Evolutionary conservation across 2,888 invertebrate species (phyloP).

Genomic region (Parasteatoda lunata): DNA sequence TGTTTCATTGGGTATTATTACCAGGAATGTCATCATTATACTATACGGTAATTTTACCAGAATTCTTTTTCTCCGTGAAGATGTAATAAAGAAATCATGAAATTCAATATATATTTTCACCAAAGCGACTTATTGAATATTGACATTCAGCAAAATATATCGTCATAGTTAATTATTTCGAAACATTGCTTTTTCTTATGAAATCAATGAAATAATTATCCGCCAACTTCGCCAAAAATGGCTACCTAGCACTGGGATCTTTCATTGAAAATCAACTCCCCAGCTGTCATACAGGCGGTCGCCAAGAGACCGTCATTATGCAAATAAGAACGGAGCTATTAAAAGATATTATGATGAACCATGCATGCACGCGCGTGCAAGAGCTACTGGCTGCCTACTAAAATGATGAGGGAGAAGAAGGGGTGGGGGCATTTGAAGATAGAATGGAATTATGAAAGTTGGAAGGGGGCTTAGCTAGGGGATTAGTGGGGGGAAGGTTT

Average conservation of each 20-base stretch:
- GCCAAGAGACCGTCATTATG: conserved; percentile 64
- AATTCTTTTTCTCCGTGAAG: no score
- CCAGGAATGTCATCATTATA: no score
- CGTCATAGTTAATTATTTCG: no score
- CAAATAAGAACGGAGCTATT: conserved; percentile 58
- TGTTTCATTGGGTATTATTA: no score
- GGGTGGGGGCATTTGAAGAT: conserved; percentile 1
- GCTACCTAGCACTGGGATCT: neutral
- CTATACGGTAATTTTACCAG: no score
- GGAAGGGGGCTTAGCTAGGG: neutral
- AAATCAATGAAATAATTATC: no score
- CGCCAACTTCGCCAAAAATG: conserved; percentile 24
- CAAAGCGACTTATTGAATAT: no score
- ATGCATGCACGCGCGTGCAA: conserved; percentile 36
- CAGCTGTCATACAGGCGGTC: conserved; percentile 53
- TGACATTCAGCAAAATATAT: no score
- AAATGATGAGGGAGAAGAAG: conserved; percentile 9
- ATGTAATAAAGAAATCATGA: no score
- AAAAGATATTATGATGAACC: conserved; percentile 64
- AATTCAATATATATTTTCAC: no score
- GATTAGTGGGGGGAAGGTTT: conserved; percentile 2
- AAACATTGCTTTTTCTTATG: no score
- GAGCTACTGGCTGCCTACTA: conserved; percentile 39
- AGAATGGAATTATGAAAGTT: conserved; percentile 20
- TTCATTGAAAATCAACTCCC: conserved; percentile 26